A percentile compares a stretch with the other conserved stretches of the same genome.
phyloP scores from a whole-genome alignment of 92 coral and sea anemone genomes.

The Epizoanthus scotinus region DNA sequence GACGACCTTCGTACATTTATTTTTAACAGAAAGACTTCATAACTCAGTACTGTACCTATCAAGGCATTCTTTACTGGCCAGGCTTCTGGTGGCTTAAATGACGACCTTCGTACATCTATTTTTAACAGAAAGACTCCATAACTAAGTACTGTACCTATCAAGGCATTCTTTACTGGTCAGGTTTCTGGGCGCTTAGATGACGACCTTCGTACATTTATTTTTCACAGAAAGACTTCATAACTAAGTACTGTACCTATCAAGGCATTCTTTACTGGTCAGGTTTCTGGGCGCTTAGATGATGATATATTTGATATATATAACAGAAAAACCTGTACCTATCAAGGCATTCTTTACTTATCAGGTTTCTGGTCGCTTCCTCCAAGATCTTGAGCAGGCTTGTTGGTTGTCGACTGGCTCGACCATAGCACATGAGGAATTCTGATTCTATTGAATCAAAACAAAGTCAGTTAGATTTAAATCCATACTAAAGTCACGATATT shows the following conservation, averaged over 20 bases:
- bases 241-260: slow-evolving; percentile 66
- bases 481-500: background rate
- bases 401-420: slow-evolving; percentile 61
- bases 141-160: no score
- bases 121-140: no score
- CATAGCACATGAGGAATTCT: slow-evolving; percentile 62
- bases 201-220: background rate
- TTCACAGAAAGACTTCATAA: background rate
- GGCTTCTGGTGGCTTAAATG: no score
- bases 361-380: slow-evolving; percentile 77
- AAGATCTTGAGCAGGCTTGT: slow-evolving; percentile 61
- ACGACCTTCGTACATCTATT: no score
- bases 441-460: slow-evolving; percentile 44
- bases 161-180: no score
- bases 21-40: no score
- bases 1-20: no score
- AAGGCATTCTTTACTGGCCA: no score
- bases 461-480: background rate
- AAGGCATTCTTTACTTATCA: slow-evolving; percentile 81
- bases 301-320: background rate
- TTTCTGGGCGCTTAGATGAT: slow-evolving; percentile 62
- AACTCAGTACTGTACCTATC: no score
- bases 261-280: slow-evolving; percentile 78
- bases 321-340: slow-evolving; percentile 66
- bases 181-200: background rate